Base-by-base conservation (phyloP, 2,113 vertebrate species). In the Malaclemys terrapin region DNA sequence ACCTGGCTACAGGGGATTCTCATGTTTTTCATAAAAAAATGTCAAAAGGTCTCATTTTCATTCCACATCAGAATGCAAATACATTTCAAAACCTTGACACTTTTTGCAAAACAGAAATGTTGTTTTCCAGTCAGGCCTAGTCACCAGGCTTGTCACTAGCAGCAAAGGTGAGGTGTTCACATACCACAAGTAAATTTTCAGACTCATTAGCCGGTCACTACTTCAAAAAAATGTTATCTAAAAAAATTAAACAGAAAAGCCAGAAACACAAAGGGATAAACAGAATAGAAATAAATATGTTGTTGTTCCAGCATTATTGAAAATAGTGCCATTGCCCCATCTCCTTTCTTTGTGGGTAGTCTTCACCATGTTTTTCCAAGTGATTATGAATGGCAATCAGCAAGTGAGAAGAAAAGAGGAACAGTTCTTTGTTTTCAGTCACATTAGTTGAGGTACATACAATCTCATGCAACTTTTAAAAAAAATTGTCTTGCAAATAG, bases 401-500 rank as follows among this genome's bases (percentile, higher is more conserved):
- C 31, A 93, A 91, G n/a, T 65, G 31, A 89, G 10, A 45, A 80
- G 20, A 72, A 82, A 65, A 59, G 80, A 91, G 4, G 7, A 93
- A 4, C 52, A 80, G 3, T 6, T 84, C 31, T 82, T 69, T 69
- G 47, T 25, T 52, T 59, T 80, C 85, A 47, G 89, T 62, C 90
- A 25, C 45, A 88, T 38, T 12, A 52, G 8, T 3, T 91, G 31
- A 89, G 20, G 88, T 84, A 79, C 0, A 87, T 84, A 83, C 0
- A 87, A 86, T 85, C 10, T 35, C 54, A 59, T 45, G 19, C 53
- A 93, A 31, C 5, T 89, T 6, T 65, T 22, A 87, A 54, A 94
- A 10, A 24, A 10, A 24, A 52, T 29, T 53, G 42, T 81, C 59
- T 95, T 91, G 72, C 47, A 82, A 87, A 94, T 50, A 95, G 29